Conservation (phyloP, 2,113 vertebrate genomes). For the Oryzias melastigma region DNA sequence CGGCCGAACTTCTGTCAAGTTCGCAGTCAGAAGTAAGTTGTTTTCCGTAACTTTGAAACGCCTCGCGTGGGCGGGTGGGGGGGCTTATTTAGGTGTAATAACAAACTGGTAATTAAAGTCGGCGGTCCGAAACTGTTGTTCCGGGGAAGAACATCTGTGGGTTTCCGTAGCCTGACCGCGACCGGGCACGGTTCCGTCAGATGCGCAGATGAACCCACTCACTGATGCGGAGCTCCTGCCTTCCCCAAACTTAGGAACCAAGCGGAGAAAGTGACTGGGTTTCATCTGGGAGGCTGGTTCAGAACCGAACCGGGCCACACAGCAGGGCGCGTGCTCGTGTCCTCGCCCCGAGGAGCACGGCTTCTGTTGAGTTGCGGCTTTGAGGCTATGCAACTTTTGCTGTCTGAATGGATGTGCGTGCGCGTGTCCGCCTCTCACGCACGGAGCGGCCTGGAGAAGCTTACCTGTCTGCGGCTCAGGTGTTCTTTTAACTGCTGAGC, state of each 20-base stretch:
- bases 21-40: conserved; percentile 45
- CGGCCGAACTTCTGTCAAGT: conserved; percentile 50
- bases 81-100: conserved; percentile 63
- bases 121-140: conserved; percentile 9
- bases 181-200: no score
- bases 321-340: no score
- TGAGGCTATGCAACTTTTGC: conserved; percentile 41
- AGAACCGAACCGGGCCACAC: no score
- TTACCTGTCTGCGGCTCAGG: conserved; percentile 30
- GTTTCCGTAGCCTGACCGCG: no score
- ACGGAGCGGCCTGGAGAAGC: not conserved
- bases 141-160: no score
- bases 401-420: not conserved
- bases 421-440: no score
- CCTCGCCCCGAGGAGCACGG: not conserved
- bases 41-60: conserved; percentile 63
- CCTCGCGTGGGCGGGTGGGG: conserved; percentile 66
- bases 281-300: no score
- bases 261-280: no score
- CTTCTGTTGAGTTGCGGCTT: conserved; percentile 12
- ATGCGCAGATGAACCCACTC: no score
- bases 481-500: conserved; percentile 4
- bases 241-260: no score
- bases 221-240: no score
- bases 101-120: conserved; percentile 56